Evolutionary conservation across 1,140 invertebrate genomes (phyloP), one percentile per base, ranked within the genome.

Genomic region (Macrostomum lignano): DNA sequence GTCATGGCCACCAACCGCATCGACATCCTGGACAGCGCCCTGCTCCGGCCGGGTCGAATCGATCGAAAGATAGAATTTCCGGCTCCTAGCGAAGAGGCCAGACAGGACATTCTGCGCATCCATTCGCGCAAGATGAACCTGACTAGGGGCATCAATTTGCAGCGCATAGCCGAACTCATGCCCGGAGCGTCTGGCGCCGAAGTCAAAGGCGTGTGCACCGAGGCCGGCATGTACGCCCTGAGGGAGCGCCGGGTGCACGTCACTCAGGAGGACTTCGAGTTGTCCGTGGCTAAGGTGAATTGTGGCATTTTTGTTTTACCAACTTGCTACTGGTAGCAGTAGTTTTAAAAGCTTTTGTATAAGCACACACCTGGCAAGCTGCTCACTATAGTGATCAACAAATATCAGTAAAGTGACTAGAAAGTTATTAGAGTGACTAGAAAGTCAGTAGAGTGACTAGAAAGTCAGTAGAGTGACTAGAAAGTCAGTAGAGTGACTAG

Each of bases 91-190:
- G 88, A 96, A 61, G 86, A 93, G 63, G 91, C 88, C 29, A 70
- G 88, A 46, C 63, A 88, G 25, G 88, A 96, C 49, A 99, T 99
- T 56, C 59, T 99, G 4, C 67, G 67, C 57, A 98, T 98, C 53
- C 91, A 99, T 51, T 98, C 91, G 0, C 65, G 88, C 19, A 96
- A 96, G 63, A 98, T 99, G 91, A 98, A 98, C 59, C 59, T 98
- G 33, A 98, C 91, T 0, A 67, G 88, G 48, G 91, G 91, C 23
- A 98, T 98, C 36, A 91, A 98, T 62, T 62, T 98, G 30, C 67
- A 79, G 29, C 96, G 98, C 61, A 98, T 98, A 49, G 91, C 91
- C 3, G 88, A 98, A 64, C 67, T 86, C 38, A 98, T 98, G 84
- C 84, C 86, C 20, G 91, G 91, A 21, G 88, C 88, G 35, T 93